Conservation (phyloP, 2,797 vertebrate genomes). For the Acrossocheilus wenchowensis region DNA sequence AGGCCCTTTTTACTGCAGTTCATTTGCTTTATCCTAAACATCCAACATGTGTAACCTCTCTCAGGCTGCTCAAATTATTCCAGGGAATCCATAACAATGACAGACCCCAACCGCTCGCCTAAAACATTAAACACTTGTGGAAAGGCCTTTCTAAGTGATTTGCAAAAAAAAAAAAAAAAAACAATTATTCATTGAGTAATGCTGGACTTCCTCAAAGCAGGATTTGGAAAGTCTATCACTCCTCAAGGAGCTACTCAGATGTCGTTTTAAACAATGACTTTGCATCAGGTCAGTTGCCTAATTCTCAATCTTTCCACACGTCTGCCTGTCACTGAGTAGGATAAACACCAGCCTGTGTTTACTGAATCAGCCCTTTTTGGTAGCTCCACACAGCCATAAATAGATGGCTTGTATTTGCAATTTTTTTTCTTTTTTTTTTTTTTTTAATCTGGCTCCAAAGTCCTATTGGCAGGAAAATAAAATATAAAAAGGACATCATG, state of each 20-base stretch:
- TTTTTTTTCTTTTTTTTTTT: neutral
- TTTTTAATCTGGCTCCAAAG: neutral
- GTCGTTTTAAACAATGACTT: slow-evolving; percentile 31
- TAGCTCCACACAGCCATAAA: slow-evolving; percentile 42
- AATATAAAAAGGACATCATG: slow-evolving; percentile 35
- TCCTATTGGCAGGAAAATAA: slow-evolving; percentile 25
- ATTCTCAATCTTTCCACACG: slow-evolving; percentile 28
- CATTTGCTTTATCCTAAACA: slow-evolving; percentile 49
- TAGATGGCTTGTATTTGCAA: slow-evolving; percentile 50
- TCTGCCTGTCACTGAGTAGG: slow-evolving; percentile 26
- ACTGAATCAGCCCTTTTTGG: slow-evolving; percentile 51
- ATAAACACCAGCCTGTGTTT: slow-evolving; percentile 53
- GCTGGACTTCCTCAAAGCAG: slow-evolving; percentile 5
- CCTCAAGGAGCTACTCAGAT: slow-evolving; percentile 10
- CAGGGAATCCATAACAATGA: slow-evolving; percentile 54
- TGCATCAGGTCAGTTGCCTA: slow-evolving; percentile 21
- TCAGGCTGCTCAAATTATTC: slow-evolving; percentile 32
- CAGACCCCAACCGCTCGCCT: slow-evolving; percentile 27
- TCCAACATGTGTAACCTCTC: slow-evolving; percentile 50
- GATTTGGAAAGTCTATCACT: slow-evolving; percentile 1
- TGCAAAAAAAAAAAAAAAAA: neutral
- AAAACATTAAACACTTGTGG: slow-evolving; percentile 43
- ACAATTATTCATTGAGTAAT: neutral
- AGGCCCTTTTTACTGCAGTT: slow-evolving; percentile 34
- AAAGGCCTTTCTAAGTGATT: neutral